Base-by-base conservation (phyloP, 2,113 vertebrate genomes). In the Himantopus leucocephalus region DNA sequence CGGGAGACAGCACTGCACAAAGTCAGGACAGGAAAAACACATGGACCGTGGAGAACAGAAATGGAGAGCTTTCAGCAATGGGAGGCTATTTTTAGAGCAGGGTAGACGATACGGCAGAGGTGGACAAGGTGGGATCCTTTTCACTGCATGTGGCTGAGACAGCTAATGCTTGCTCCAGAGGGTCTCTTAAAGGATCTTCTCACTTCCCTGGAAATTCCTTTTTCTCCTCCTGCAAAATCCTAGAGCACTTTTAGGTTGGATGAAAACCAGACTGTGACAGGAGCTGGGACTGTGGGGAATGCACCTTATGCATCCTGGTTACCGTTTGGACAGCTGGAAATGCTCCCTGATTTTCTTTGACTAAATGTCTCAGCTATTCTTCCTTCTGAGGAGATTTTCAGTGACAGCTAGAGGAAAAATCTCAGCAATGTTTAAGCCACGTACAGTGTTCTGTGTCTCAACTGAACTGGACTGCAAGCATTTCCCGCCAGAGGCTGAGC, bases 31-130 rank as follows among this genome's bases (percentile, higher is more conserved):
- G 71, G 70, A 75, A 79, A 79, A 94, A 23, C 29, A 79, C 19
- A 34, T 8, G 45, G 58, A 55, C 12, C 1, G 4, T 75, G 37
- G 50, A 50, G n/a, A 58, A 41, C 20, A 81, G 88, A 82, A 94
- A 6, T 22, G 32, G 52, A 86, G 35, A 12, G 21, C 53, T 87
- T 92, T 75, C 60, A 72, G 64, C 4, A 3, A 26, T 14, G 8
- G n/a, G 32, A 90, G 8, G 41, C 30, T 94, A 91, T 96, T 93
- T 97, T 94, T 92, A 92, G 90, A 83, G 59, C 5, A 7, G n/a
- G 10, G 18, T 73, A 85, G 74, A 76, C 58, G 58, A 70, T 41
- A 76, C 6, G 34, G 20, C 0, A 4, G 70, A 93, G 47, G 21
- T 92, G 78, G 78, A 83, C 59, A 59, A 70, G 77, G 20, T 70